Conservation (phyloP, 2,797 vertebrate genomes). For the Artibeus lituratus region DNA sequence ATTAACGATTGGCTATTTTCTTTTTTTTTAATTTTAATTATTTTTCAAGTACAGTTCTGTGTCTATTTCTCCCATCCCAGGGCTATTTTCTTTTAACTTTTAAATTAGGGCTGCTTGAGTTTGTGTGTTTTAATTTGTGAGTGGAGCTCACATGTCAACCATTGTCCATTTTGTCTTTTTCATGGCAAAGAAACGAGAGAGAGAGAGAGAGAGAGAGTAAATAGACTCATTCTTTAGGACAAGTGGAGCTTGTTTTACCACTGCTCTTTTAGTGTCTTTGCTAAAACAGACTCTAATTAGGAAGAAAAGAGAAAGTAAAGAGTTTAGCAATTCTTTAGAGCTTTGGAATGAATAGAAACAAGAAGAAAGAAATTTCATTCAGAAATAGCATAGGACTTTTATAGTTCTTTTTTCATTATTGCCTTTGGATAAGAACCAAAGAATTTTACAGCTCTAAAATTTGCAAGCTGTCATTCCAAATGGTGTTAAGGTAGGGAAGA, state of each 20-base stretch:
- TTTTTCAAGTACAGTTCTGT: too few relatives aligned
- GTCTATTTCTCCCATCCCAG: too few relatives aligned
- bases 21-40: too few relatives aligned
- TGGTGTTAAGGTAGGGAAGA: background rate
- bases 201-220: background rate
- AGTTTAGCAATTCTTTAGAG: background rate
- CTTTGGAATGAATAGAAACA: background rate
- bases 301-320: slow-evolving; percentile 28
- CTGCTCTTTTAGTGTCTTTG: slow-evolving; percentile 8
- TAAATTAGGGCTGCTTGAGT: background rate
- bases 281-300: background rate
- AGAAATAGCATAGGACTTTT: background rate
- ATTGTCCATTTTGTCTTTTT: background rate
- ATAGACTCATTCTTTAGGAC: background rate
- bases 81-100: slow-evolving; percentile 3
- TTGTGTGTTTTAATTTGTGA: background rate
- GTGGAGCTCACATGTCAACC: background rate
- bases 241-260: background rate
- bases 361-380: background rate
- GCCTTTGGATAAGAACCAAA: slow-evolving; percentile 30
- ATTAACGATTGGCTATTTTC: background rate
- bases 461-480: slow-evolving; percentile 29
- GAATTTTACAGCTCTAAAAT: background rate
- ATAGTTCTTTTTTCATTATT: background rate
- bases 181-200: background rate